Conservation (phyloP, 2,113 vertebrate species). For the Leptosomus discolor region DNA sequence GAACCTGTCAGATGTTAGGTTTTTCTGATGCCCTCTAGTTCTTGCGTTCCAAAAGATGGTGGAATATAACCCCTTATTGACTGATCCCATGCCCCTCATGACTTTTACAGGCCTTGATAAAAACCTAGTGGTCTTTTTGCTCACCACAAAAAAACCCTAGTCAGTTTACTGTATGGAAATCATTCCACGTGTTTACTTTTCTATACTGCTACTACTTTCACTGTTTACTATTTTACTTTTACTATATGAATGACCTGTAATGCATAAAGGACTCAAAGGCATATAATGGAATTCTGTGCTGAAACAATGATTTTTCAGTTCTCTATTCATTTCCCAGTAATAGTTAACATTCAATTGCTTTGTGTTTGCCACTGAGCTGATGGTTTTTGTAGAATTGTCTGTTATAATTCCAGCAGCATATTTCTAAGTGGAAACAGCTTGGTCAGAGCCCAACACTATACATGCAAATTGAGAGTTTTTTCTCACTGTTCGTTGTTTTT, state of each 20-base stretch:
- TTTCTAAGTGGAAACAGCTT: neutral
- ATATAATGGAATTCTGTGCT: neutral
- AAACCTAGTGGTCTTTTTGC: neutral
- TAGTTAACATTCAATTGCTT: neutral
- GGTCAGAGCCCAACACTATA: neutral
- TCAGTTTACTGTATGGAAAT: neutral
- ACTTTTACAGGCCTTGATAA: neutral
- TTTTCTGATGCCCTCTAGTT: neutral
- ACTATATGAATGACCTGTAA: neutral
- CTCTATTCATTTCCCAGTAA: neutral
- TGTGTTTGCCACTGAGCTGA: neutral
- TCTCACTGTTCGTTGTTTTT: neutral
- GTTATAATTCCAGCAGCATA: neutral
- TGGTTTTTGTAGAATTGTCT: neutral
- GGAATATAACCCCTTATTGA: too few relatives aligned
- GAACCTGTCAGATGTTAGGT: neutral
- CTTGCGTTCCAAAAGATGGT: neutral
- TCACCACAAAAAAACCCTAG: rapidly evolving
- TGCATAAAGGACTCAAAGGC: neutral
- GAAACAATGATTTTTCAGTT: neutral
- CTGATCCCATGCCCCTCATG: neutral
- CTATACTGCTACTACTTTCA: neutral
- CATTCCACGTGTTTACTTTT: neutral
- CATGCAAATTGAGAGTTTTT: neutral
- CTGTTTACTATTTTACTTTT: neutral